Conservation (phyloP, 2,888 invertebrate species). For the Drosophila subsilvestris region DNA sequence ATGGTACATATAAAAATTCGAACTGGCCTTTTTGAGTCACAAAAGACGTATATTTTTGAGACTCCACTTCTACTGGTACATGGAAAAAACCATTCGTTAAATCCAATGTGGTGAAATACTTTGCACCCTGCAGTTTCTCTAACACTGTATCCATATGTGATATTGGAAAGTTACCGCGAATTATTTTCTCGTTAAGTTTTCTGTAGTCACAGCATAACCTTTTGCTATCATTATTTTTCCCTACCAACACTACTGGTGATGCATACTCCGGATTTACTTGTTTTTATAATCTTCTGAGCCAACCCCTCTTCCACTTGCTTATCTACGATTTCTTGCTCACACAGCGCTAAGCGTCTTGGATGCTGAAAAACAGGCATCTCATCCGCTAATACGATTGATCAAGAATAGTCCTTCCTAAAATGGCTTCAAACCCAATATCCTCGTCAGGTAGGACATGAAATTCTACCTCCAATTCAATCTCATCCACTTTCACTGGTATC, state of each 20-base stretch:
- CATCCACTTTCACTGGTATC: not conserved
- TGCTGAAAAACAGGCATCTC: constrained; percentile 17
- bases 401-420: not conserved
- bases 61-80: not conserved
- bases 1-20: constrained; percentile 2
- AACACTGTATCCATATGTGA: constrained; percentile 13
- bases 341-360: constrained; percentile 1
- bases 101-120: constrained; percentile 1
- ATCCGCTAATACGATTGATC: not conserved
- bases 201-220: constrained; percentile 21
- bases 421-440: not conserved
- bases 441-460: not conserved
- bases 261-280: constrained; percentile 15
- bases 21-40: no score
- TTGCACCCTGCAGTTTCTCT: constrained; percentile 9
- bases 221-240: constrained; percentile 7
- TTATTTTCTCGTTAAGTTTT: constrained; percentile 10
- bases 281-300: constrained; percentile 1
- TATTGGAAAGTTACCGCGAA: constrained; percentile 17
- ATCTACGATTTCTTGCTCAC: constrained; percentile 10
- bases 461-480: not conserved
- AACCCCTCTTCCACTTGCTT: constrained; percentile 15
- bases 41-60: no score
- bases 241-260: constrained; percentile 19
- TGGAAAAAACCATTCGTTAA: constrained; percentile 23